Percentiles rank a stretch among this genome's conserved stretches.
Conservation (phyloP, 2,797 vertebrate genomes). For the Characodon lateralis region DNA sequence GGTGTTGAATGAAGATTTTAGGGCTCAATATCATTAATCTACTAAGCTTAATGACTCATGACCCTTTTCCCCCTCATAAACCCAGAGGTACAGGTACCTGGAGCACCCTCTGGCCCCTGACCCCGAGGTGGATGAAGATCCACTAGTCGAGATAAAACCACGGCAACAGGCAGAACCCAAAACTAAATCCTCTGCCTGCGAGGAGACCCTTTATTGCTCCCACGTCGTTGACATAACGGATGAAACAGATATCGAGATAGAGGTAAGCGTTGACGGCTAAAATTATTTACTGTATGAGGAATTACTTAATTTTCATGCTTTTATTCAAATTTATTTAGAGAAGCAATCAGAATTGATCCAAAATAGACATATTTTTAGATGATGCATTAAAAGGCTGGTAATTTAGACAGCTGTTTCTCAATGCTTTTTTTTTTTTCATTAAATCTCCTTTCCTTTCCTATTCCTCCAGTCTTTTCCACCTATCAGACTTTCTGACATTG, state of each 20-base stretch:
- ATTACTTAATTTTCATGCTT: neutral
- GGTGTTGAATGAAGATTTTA: neutral
- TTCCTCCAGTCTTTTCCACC: slow-evolving; percentile 50
- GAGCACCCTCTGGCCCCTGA: slow-evolving; percentile 48
- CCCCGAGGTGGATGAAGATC: slow-evolving; percentile 24
- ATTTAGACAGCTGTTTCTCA: neutral
- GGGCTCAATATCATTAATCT: neutral
- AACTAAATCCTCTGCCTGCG: neutral
- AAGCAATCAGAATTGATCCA: neutral
- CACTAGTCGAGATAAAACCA: neutral
- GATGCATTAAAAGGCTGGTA: neutral
- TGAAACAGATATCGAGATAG: slow-evolving; percentile 60
- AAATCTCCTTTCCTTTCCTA: neutral
- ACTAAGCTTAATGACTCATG: neutral
- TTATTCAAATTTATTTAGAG: too few species aligned
- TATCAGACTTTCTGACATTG: slow-evolving; percentile 6
- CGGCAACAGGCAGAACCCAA: neutral
- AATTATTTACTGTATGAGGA: neutral
- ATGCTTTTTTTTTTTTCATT: neutral
- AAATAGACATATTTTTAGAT: neutral
- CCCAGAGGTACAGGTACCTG: slow-evolving; percentile 30
- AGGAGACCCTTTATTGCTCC: neutral
- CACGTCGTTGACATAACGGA: neutral
- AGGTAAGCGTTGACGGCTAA: slow-evolving; percentile 46
- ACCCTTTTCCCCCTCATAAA: neutral